A percentile compares a stretch with the other conserved stretches of the same genome.
Conservation (phyloP, 2,888 invertebrate species). For the Melanostoma mellinum region DNA sequence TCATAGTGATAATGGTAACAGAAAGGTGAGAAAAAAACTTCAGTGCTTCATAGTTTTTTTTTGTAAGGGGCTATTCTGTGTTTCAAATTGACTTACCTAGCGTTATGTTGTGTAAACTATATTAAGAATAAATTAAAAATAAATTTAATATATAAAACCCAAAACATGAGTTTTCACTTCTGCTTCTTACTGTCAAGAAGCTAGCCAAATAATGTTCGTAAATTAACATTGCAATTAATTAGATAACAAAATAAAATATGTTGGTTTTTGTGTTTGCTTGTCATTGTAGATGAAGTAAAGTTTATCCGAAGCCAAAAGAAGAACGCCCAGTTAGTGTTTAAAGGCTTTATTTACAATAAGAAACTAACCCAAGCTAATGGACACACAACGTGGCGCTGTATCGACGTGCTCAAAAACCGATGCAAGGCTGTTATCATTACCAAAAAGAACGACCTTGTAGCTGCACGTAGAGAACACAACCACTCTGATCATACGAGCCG, state of each 20-base stretch:
- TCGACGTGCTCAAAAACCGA: constrained; percentile 80
- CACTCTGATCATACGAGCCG: constrained; percentile 79
- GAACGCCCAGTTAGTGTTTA: constrained; percentile 82
- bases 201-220: constrained; percentile 20
- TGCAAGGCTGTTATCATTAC: constrained; percentile 82
- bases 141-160: constrained; percentile 18
- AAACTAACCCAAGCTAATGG: constrained; percentile 82
- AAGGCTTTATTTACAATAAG: constrained; percentile 82
- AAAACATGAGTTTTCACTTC: constrained; percentile 57
- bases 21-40: too few species aligned
- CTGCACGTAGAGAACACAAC: constrained; percentile 79
- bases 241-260: constrained; percentile 53
- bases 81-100: too few species aligned
- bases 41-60: too few species aligned
- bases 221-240: constrained; percentile 22
- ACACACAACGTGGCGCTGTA: constrained; percentile 82
- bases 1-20: too few species aligned
- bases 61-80: too few species aligned
- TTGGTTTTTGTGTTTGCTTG: constrained; percentile 53
- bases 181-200: constrained; percentile 19
- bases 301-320: constrained; percentile 83
- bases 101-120: constrained; percentile 26
- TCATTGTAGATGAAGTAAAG: constrained; percentile 77
- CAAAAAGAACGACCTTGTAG: constrained; percentile 78
- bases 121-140: constrained; percentile 34